phyloP scores from a whole-genome alignment of 2,888 invertebrate species.

The Andrena camellia region DNA sequence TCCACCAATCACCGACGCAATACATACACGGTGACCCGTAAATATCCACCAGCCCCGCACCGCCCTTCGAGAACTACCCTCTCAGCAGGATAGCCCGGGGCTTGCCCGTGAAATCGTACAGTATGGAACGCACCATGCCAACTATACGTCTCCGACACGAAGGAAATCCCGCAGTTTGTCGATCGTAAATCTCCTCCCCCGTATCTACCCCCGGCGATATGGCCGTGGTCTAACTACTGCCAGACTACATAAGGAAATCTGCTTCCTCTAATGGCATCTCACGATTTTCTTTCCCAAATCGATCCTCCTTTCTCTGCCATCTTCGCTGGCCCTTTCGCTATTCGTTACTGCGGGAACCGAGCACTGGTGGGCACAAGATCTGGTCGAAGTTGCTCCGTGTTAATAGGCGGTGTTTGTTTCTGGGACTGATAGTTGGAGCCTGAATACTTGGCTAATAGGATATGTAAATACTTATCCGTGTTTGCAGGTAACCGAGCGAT shows the following conservation, averaged over 20 bases:
- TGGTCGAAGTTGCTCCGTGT: not conserved
- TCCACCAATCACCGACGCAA: slow-evolving; percentile 54
- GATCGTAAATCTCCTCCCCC: slow-evolving; percentile 44
- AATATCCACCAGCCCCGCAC: slow-evolving; percentile 39
- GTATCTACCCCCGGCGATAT: slow-evolving; percentile 28
- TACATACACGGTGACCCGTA: slow-evolving; percentile 52
- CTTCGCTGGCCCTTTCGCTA: not conserved
- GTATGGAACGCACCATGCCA: slow-evolving; percentile 33
- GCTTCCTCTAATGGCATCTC: slow-evolving; percentile 4
- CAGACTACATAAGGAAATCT: slow-evolving; percentile 36
- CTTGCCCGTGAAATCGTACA: slow-evolving; percentile 26
- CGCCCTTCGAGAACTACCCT: slow-evolving; percentile 53
- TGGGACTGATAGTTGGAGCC: slow-evolving; percentile 10
- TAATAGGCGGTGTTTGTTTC: slow-evolving; percentile 24
- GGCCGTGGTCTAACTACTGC: slow-evolving; percentile 18
- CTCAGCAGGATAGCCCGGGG: slow-evolving; percentile 48
- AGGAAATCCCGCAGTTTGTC: slow-evolving; percentile 22
- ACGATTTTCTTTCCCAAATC: not conserved
- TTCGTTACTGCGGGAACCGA: not conserved
- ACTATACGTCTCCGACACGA: slow-evolving; percentile 35
- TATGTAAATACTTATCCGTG: slow-evolving; percentile 32
- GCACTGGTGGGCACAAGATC: not conserved
- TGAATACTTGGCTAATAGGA: slow-evolving; percentile 28
- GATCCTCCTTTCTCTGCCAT: not conserved
- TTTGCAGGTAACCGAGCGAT: not conserved